Percentiles rank a stretch among this genome's conserved stretches.
Conservation (phyloP, 1,140 invertebrate species). For the Drosophila elegans region DNA sequence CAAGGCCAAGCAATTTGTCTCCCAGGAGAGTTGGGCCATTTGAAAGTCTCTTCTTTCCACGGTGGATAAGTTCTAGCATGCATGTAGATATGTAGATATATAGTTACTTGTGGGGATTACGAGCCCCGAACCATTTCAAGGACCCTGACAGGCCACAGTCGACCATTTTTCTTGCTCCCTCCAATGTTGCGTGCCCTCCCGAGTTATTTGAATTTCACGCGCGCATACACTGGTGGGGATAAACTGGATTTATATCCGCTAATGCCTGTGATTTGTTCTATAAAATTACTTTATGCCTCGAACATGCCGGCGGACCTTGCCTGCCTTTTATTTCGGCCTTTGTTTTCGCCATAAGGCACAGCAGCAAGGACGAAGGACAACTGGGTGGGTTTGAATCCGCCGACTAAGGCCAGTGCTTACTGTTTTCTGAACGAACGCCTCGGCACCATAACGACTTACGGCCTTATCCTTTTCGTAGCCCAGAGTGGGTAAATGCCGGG, state of each 20-base stretch:
- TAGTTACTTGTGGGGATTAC: conserved; percentile 32
- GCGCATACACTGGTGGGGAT: conserved; percentile 79
- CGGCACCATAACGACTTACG: conserved; percentile 66
- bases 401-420: conserved; percentile 50
- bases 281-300: conserved; percentile 82
- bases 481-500: conserved; percentile 38
- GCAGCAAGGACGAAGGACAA: conserved; percentile 13
- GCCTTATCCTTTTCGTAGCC: conserved; percentile 66
- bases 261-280: conserved; percentile 83
- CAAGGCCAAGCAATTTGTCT: conserved; percentile 26
- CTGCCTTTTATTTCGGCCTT: conserved; percentile 32
- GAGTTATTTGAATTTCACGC: conserved; percentile 79
- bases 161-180: conserved; percentile 62
- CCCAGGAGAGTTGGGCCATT: conserved; percentile 4
- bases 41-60: conserved; percentile 21
- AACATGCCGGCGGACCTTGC: conserved; percentile 58
- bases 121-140: conserved; percentile 48
- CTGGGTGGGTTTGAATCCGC: background rate
- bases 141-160: conserved; percentile 48
- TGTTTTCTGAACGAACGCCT: conserved; percentile 53
- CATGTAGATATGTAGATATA: background rate
- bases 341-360: conserved; percentile 17
- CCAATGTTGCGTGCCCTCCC: conserved; percentile 47
- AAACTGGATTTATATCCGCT: conserved; percentile 81
- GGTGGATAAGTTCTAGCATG: conserved; percentile 4